Conservation (phyloP, 2,113 vertebrate species). For the Cebus imitator region DNA sequence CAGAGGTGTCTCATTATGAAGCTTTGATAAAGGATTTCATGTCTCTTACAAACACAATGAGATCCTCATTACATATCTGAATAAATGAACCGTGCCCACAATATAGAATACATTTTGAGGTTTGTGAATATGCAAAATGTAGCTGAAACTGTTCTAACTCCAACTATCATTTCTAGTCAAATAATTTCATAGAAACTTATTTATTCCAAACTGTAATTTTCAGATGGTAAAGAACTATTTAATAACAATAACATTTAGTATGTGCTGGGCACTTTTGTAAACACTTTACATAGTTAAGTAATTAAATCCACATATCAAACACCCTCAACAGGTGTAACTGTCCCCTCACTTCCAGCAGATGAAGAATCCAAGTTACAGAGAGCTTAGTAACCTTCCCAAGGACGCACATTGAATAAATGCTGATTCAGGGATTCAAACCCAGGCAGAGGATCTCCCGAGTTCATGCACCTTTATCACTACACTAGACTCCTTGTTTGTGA, state of each 20-base stretch:
- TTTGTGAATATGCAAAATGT: neutral
- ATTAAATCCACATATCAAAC: neutral
- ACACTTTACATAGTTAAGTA: neutral
- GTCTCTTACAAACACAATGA: neutral
- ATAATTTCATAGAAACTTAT: neutral
- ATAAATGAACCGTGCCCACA: neutral
- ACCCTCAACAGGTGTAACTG: neutral
- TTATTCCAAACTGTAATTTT: neutral
- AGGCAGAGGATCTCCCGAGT: neutral
- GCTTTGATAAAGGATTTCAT: neutral
- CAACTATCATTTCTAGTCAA: neutral
- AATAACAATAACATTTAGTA: neutral
- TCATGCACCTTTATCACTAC: neutral
- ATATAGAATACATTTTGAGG: neutral
- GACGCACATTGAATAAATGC: neutral
- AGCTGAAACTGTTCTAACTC: neutral
- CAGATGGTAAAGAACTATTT: neutral
- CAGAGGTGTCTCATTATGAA: conserved; percentile 59
- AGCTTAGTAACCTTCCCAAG: neutral
- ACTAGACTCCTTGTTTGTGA: neutral
- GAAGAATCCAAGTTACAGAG: neutral
- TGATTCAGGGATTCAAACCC: neutral
- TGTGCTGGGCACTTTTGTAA: neutral
- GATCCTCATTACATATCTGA: neutral
- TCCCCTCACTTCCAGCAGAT: neutral